Base-by-base conservation (phyloP, 2,797 vertebrate genomes). In the Sylvilagus floridanus region DNA sequence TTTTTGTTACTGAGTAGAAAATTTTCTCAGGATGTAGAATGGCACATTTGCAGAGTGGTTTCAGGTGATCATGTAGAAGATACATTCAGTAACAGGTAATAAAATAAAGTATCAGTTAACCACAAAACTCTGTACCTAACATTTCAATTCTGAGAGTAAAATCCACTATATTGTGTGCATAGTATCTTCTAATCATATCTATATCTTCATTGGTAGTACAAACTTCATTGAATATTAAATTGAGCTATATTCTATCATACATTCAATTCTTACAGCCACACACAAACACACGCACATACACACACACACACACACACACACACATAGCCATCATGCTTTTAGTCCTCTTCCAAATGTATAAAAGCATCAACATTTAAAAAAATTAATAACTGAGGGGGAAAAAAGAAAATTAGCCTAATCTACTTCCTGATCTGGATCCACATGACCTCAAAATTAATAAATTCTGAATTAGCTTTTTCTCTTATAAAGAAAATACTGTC, bases 401-500 rank as follows among this genome's bases (percentile, higher is more conserved):
- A 50, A 86, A 95, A 88, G 21, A 83, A 10, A 57, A 88, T 82
- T 73, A 65, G 37, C 16, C 7, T 82, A 83, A 42, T 28, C 19
- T 26, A 95, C 26, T 85, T 89, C 19, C 35, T 75, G 6, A 21
- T 90, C 24, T 32, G 83, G 42, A 68, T 76, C 50, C 10, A 22
- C 4, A 50, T 60, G 75, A 79, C 65, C n/a, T 83, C 69, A 85
- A 94, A 82, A 76, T 86, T 66, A 79, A 88, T 84, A n/a, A 4
- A 75, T 69, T 76, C n/a, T 89, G 13, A 88, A 88, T 76, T 21
- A 22, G 7, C 4, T 85, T 78, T 94, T 21, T 82, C 95, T 57
- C 95, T 96, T 94, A 88, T 87, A 97, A 97, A 96, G 92, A 97
- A 75, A 71, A 97, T 95, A 77, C 76, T 97, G 97, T 86, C 62